phyloP scores from a whole-genome alignment of 2,113 vertebrate species.

The Lepisosteus osseus region DNA sequence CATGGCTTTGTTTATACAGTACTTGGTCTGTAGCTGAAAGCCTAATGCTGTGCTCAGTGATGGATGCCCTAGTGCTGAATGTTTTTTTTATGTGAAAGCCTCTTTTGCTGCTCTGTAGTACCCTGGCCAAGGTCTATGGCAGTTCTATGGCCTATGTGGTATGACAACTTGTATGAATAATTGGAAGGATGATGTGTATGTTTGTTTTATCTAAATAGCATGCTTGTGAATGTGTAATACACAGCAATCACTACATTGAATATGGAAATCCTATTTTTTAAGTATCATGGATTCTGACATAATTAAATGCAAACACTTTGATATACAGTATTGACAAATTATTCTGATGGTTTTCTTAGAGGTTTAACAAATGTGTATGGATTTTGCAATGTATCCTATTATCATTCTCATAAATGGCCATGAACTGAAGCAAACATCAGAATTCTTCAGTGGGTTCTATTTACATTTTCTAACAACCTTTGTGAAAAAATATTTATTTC shows the following conservation, averaged over 20 bases:
- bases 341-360: background rate
- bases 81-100: no score
- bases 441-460: background rate
- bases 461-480: background rate
- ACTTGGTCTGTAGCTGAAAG: no score
- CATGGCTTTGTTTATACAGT: no score
- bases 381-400: background rate
- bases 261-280: background rate
- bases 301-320: background rate
- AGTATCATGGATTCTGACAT: background rate
- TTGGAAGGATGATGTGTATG: no score
- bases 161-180: no score
- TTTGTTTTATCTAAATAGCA: background rate
- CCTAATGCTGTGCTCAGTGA: no score
- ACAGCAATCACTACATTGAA: background rate
- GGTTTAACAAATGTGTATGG: background rate
- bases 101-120: no score
- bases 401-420: background rate
- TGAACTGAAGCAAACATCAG: background rate
- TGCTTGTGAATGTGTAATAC: background rate
- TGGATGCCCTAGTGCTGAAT: no score
- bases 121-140: no score
- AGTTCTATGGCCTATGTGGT: no score
- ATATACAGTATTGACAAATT: background rate
- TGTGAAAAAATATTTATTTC: background rate